Evolutionary conservation across 2,797 vertebrate species (phyloP), one percentile per base, ranked within the genome.

Genomic region (Poeciliopsis turneri): DNA sequence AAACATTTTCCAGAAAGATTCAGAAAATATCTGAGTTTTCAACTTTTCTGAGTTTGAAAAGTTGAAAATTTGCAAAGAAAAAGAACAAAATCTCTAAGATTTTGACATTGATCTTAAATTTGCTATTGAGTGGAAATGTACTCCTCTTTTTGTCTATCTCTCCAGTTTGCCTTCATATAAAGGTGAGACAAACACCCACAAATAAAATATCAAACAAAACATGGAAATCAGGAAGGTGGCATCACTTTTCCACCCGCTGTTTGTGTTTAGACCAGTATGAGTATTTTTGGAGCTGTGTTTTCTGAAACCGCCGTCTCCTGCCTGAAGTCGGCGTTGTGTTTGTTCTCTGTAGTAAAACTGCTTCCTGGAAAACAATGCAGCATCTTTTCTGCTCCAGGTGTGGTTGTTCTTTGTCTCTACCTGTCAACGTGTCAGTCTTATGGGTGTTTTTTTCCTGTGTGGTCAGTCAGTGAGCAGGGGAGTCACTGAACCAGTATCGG

Each of bases 401-500:
- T 76, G 30, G 28, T 72, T 66, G 25, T 25, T 76, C 75, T 59
- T 76, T 79, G 55, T 78, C 41, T 82, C 55, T 33, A 72, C 83
- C 74, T 81, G 77, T 78, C 80, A 71, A 9, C 53, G 74, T 86
- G 82, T 85, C 78, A 0, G 10, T 78, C 81, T 84, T 70, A 71
- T 64, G 33, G 33, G 20, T 82, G 66, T 57, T 78, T 53, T 33
- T 13, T 51, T 51, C 79, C 28, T 77, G 70, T 70, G 49, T 74
- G 49, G 61, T 85, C 77, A 74, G 73, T 59, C 84, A 79, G 64
- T 74, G 43, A 87, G 46, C 74, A 46, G 74, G 59, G 64, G 47
- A 82, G 82, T 77, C 78, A 88, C 75, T 83, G 70, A 68, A 89
- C 46, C 75, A 70, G 45, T 82, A 33, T 76, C 74, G 36, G 36